A percentile compares a stretch with the other conserved stretches of the same genome.
Evolutionary conservation across 2,113 vertebrate species (phyloP).

Genomic region (Percina caprodes): DNA sequence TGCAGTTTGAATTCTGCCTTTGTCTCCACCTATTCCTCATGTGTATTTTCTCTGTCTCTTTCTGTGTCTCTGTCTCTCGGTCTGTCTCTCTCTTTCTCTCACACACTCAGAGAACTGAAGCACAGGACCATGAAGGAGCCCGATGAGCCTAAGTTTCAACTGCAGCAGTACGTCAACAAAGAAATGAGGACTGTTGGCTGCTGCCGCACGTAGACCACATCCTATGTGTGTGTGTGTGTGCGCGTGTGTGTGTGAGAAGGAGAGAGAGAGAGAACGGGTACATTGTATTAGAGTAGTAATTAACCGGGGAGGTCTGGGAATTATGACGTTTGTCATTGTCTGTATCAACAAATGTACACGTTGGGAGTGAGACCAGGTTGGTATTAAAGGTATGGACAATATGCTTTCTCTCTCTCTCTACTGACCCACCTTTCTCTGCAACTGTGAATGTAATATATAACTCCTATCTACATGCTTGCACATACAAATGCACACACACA

Average conservation of each 20-base stretch:
- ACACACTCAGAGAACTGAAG: conserved; percentile 89
- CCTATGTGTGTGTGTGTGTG: background rate
- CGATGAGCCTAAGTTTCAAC: conserved; percentile 90
- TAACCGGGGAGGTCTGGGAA: conserved; percentile 14
- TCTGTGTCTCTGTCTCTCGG: background rate
- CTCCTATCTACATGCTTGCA: conserved; percentile 40
- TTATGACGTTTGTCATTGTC: conserved; percentile 18
- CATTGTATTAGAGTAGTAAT: conserved; percentile 10
- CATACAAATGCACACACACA: conserved; percentile 38
- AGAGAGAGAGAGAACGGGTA: conserved; percentile 16
- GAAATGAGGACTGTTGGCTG: conserved; percentile 89
- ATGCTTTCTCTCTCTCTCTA: conserved; percentile 33
- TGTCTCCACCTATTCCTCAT: background rate
- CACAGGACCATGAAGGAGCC: conserved; percentile 90
- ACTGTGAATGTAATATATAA: conserved; percentile 78
- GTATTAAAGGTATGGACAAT: too few relatives aligned
- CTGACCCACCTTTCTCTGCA: conserved; percentile 63
- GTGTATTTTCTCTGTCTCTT: conserved; percentile 1
- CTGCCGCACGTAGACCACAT: conserved; percentile 85
- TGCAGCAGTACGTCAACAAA: conserved; percentile 93
- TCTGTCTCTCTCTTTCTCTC: background rate
- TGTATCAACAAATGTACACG: background rate
- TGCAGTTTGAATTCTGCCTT: background rate
- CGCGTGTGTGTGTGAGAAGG: conserved; percentile 6
- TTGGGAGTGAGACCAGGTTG: too few relatives aligned